Conservation (phyloP, 2,113 vertebrate species). For the Spea multiplicata region DNA sequence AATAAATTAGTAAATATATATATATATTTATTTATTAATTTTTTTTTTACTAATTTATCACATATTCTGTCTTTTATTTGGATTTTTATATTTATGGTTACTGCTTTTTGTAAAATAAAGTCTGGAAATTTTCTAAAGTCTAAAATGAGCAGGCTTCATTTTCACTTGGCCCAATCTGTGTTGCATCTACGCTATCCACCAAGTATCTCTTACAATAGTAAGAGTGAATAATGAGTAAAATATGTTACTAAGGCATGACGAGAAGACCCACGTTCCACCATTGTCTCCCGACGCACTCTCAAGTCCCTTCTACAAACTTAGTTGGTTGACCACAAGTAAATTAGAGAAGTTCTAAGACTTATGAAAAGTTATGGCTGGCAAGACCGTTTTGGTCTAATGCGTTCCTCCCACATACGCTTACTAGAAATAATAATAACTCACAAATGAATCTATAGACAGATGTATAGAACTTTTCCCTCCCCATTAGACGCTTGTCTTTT, state of each 20-base stretch:
- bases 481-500: not conserved
- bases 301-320: too few relatives aligned
- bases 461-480: not conserved
- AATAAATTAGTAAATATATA: too few relatives aligned
- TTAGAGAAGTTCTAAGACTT: not conserved
- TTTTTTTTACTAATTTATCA: too few relatives aligned
- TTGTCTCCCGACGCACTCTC: too few relatives aligned
- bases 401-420: not conserved
- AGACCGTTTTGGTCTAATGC: not conserved
- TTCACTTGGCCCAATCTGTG: not conserved
- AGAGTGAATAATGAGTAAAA: slow-evolving; percentile 3
- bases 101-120: not conserved
- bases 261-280: not conserved
- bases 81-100: too few relatives aligned
- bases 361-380: not conserved
- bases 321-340: not conserved
- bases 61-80: too few relatives aligned
- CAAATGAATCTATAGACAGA: not conserved
- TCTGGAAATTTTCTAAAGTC: too few relatives aligned
- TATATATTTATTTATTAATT: too few relatives aligned
- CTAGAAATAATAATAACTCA: not conserved
- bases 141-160: not conserved
- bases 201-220: not conserved
- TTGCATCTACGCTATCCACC: slow-evolving; percentile 16
- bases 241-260: not conserved